phyloP scores from a whole-genome alignment of 1,140 invertebrate species.

The Antheraea mylitta region DNA sequence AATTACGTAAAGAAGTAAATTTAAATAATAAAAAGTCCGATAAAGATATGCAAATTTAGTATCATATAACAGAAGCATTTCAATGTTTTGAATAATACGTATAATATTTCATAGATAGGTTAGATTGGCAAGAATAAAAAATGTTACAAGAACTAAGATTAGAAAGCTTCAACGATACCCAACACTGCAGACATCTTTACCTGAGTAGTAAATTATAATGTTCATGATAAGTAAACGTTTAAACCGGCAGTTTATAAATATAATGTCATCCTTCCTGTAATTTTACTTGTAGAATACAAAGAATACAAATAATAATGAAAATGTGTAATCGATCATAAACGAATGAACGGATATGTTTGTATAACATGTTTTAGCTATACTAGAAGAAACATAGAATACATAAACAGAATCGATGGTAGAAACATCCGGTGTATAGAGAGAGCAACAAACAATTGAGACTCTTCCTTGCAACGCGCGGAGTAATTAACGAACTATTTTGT shows the following conservation, averaged over 20 bases:
- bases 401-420: constrained; percentile 53
- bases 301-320: background rate
- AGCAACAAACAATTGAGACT: constrained; percentile 65
- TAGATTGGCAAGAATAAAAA: too few species aligned
- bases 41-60: background rate
- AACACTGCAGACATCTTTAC: too few species aligned
- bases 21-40: background rate
- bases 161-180: too few species aligned
- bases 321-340: background rate
- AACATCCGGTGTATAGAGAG: constrained; percentile 60
- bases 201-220: too few species aligned
- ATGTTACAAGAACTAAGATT: too few species aligned
- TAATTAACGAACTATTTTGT: constrained; percentile 47
- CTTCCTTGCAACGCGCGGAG: constrained; percentile 41
- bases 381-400: constrained; percentile 28
- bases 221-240: too few species aligned
- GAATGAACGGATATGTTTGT: background rate
- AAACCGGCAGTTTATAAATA: too few species aligned
- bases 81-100: background rate
- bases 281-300: too few species aligned
- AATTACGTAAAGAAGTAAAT: background rate
- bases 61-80: background rate
- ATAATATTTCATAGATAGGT: background rate
- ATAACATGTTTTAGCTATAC: constrained; percentile 16
- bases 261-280: background rate